Evolutionary conservation across 35 echinoderm and acorn worm species (phyloP).

Genomic region (Nesometra sesokonis): DNA sequence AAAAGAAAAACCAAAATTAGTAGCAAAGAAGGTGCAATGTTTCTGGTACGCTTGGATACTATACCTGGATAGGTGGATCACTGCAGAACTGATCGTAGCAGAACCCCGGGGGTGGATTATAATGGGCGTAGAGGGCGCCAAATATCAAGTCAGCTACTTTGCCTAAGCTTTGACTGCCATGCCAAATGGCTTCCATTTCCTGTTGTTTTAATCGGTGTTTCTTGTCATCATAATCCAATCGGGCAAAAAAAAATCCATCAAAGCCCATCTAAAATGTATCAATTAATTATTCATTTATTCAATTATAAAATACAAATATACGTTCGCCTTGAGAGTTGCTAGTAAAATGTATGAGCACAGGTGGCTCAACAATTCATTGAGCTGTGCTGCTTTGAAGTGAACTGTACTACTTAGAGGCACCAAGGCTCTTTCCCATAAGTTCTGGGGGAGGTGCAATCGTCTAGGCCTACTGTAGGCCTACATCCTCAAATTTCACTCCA

Average conservation of each 20-base stretch:
- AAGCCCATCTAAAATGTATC: slow-evolving; percentile 72
- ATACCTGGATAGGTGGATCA: slow-evolving; percentile 87
- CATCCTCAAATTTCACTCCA: too few relatives aligned
- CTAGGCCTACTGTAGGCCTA: too few relatives aligned
- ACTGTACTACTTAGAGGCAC: too few relatives aligned
- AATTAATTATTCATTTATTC: neutral
- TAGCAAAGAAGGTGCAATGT: neutral
- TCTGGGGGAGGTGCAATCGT: too few relatives aligned
- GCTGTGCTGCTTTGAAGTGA: too few relatives aligned
- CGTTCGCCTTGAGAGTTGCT: too few relatives aligned
- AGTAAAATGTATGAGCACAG: too few relatives aligned
- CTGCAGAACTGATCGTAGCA: slow-evolving; percentile 69
- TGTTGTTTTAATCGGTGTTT: slow-evolving; percentile 13
- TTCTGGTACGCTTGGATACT: neutral
- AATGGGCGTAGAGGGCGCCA: slow-evolving; percentile 68
- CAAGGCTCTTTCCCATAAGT: too few relatives aligned
- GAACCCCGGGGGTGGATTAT: slow-evolving; percentile 70
- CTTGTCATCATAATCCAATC: slow-evolving; percentile 61
- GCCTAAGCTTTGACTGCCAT: slow-evolving; percentile 48
- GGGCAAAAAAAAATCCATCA: slow-evolving; percentile 93
- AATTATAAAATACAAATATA: too few relatives aligned
- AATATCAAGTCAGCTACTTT: slow-evolving; percentile 58
- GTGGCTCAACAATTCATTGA: too few relatives aligned
- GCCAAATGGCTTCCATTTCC: slow-evolving; percentile 80
- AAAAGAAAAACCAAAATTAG: neutral